Evolutionary conservation across 2,888 invertebrate genomes (phyloP).

Genomic region (Chaitophorus viminalis): DNA sequence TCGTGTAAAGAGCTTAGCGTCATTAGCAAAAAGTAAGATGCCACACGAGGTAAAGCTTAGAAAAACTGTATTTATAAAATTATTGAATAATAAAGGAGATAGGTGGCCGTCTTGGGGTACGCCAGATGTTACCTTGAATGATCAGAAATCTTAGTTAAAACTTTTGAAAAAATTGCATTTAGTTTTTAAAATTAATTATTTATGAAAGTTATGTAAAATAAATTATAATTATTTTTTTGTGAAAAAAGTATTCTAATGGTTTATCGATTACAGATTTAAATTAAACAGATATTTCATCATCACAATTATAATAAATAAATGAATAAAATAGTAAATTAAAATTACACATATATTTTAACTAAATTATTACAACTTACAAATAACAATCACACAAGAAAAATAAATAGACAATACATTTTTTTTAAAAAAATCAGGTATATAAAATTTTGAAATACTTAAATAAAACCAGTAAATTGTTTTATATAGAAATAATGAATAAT

Average conservation of each 20-base stretch:
- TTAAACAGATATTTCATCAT: neutral
- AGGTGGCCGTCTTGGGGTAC: too few species aligned
- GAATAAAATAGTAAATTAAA: neutral
- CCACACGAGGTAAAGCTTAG: too few species aligned
- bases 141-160: neutral
- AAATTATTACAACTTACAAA: slow-evolving; percentile 15
- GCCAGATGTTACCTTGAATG: too few species aligned
- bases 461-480: neutral
- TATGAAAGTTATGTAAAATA: neutral
- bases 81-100: too few species aligned
- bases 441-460: neutral
- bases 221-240: neutral
- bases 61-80: too few species aligned
- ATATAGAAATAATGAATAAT: neutral
- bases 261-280: neutral
- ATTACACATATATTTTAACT: slow-evolving; percentile 23
- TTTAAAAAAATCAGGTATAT: slow-evolving; percentile 1
- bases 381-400: slow-evolving; percentile 13
- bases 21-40: too few species aligned
- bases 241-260: neutral
- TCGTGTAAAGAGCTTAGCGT: too few species aligned
- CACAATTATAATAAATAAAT: neutral
- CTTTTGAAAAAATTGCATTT: neutral
- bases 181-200: neutral
- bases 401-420: neutral